These are phyloP conservation scores for Gambusia holbrooki DNA, from an alignment of 2,113 vertebrate species.

Conservation along the genomic window DNA sequence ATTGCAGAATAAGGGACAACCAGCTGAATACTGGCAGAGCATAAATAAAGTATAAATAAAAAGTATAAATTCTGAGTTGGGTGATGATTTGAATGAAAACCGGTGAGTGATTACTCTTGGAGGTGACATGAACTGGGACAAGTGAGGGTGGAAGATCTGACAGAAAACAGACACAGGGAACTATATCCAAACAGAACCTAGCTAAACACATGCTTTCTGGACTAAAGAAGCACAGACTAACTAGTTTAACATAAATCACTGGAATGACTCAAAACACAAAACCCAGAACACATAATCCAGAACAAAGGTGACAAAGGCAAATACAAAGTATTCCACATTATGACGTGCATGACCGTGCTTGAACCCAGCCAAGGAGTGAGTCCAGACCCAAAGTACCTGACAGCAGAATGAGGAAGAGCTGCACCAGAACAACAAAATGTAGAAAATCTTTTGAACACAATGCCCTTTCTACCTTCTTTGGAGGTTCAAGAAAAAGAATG, in stretches of 20 bases:
- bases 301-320: background rate
- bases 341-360: background rate
- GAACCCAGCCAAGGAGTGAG: background rate
- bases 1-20: background rate
- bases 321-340: background rate
- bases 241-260: background rate
- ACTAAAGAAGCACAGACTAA: background rate
- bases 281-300: background rate
- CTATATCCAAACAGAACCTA: background rate
- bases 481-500: no score
- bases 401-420: background rate
- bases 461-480: background rate
- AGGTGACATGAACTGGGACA: background rate
- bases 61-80: background rate
- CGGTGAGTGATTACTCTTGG: background rate
- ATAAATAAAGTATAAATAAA: background rate
- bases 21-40: background rate
- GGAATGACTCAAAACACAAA: background rate
- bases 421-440: background rate
- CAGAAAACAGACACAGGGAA: background rate
- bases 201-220: background rate
- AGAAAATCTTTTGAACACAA: background rate
- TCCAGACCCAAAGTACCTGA: background rate
- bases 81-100: background rate
- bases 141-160: background rate